Evolutionary conservation across 2,888 invertebrate genomes (phyloP).

Genomic region (Drosophila multiciliata): DNA sequence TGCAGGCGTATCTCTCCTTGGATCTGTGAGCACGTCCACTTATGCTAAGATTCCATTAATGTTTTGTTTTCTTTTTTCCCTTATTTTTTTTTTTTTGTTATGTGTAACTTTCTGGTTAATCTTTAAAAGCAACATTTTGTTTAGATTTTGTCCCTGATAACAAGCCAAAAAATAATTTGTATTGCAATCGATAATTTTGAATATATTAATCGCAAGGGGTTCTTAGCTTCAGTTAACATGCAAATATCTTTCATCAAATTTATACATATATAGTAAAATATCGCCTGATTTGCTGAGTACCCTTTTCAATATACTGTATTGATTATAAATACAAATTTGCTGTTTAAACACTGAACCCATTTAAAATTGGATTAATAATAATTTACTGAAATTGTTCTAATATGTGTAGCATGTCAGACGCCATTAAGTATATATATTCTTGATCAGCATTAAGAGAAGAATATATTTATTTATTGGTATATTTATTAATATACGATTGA

Average conservation of each 20-base stretch:
- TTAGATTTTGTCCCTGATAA: constrained; percentile 4
- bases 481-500: rapidly evolving
- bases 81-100: not conserved
- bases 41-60: constrained; percentile 58
- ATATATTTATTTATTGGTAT: not conserved
- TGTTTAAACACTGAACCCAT: not conserved
- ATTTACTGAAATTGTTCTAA: not conserved
- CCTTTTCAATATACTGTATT: not conserved
- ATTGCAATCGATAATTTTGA: not conserved
- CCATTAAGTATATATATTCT: not conserved
- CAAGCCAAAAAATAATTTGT: not conserved
- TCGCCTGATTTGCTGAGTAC: not conserved
- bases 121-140: not conserved
- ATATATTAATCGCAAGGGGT: not conserved
- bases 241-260: not conserved
- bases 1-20: constrained; percentile 18
- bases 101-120: constrained; percentile 4
- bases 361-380: not conserved
- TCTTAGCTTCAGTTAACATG: not conserved
- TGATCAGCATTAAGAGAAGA: not conserved
- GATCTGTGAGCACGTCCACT: constrained; percentile 61
- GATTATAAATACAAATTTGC: not conserved
- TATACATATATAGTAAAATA: no score
- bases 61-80: constrained; percentile 8
- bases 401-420: not conserved